Evolutionary conservation across 2,888 invertebrate genomes (phyloP), one percentile per base, ranked within the genome.

Genomic region (Andrena bicolor): DNA sequence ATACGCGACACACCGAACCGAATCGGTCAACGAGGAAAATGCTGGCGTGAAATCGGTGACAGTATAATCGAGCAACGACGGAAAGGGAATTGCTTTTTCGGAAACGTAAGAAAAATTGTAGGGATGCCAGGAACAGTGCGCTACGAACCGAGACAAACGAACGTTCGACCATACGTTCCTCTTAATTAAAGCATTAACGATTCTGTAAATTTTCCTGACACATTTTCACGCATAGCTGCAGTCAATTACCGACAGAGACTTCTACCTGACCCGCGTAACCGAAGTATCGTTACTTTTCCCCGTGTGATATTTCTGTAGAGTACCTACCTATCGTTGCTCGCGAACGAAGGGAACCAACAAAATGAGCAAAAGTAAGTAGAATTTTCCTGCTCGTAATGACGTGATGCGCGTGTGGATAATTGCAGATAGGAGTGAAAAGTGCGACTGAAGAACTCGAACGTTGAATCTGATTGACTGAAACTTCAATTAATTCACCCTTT

Each of bases 321-420:
- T 10, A 56, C 2, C 53, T 7, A 26, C 56, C 13, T 56, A 8
- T 23, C 56, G 26, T 7, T 56, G 26, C 23, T 10, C 49, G 32
- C 56, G 35, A 49, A n/a, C 8, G 48, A 28, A 23, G 23, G 56
- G 28, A 16, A 58, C 53, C 53, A 10, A 35, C 28, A 73, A 51
- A 68, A 64, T 76, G 41, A 49, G 64, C 8, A 82, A 80, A 0
- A 73, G 82, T 83, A 51, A 83, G 82, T 83, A 64, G 13, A 70
- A 53, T 49, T 65, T 65, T 66, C 0, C 7, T 26, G 26, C 41
- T 16, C 41, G 41, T 41, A 41, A 41, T 41, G 41, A 16, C 5
- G 5, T 13, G 20, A 58, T 32, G 20, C 10, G 32, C 32, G 32
- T 8, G 20, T 32, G 30, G 30, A 32, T 32, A 7, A 20, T 28